These are phyloP conservation scores for Tympanuchus pallidicinctus DNA, from an alignment of 2,113 vertebrate genomes.

Conservation along the genomic window DNA sequence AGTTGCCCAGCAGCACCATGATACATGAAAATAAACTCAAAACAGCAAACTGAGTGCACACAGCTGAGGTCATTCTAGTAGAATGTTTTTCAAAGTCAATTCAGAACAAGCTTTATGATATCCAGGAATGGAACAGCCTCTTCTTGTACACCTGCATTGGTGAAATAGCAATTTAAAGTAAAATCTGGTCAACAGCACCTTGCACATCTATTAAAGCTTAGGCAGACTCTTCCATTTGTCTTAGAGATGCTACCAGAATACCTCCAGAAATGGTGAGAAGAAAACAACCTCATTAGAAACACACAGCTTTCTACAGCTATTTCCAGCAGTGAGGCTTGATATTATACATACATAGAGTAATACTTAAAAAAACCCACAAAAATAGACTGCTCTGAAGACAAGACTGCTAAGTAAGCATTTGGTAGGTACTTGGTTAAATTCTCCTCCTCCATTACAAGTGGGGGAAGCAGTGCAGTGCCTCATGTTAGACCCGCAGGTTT, in stretches of 20 bases:
- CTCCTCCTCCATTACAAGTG: not conserved
- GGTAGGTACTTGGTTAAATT: not conserved
- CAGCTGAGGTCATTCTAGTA: slow-evolving; percentile 26
- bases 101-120: not conserved
- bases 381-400: not conserved
- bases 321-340: not conserved
- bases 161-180: not conserved
- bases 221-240: not conserved
- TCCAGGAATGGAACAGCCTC: not conserved
- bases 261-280: not conserved
- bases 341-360: not conserved
- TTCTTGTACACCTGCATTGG: not conserved
- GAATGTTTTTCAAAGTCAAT: slow-evolving; percentile 17
- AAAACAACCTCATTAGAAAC: not conserved
- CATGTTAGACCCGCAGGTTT: not conserved
- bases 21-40: slow-evolving; percentile 34
- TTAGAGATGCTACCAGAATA: not conserved
- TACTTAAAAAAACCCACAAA: not conserved
- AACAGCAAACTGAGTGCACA: slow-evolving; percentile 20
- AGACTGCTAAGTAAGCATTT: not conserved
- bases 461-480: not conserved
- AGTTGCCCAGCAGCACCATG: slow-evolving; percentile 52
- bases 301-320: not conserved
- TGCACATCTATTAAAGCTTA: not conserved
- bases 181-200: not conserved